Evolutionary conservation across 2,113 vertebrate species (phyloP), one percentile per base, ranked within the genome.

Genomic region (Poicephalus meyeri): DNA sequence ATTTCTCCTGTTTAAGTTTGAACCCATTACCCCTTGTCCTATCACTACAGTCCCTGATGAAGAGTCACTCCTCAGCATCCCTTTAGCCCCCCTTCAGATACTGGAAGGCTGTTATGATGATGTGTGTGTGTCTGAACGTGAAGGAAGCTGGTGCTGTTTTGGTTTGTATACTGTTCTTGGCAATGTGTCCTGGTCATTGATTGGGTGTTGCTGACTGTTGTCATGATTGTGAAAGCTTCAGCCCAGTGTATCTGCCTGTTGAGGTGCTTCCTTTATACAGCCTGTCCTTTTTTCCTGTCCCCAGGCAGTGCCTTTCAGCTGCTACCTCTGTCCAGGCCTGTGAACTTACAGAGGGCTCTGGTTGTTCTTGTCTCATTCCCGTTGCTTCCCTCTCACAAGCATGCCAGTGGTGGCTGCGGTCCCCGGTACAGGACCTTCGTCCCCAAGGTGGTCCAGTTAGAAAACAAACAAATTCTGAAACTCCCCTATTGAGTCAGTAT

Each of bases 391-490:
- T 50, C 21, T 42, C 7, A 4, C 29, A 21, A 9, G 11, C 44
- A 1, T 23, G 35, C 49, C 25, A 4, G 21, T 53, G 20, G 42
- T 71, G 80, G 21, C 76, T 49, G 60, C 31, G 2, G 28, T 63
- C 78, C 39, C 44, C 0, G 1, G 15, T 55, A 25, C 73, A 39
- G 83, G 69, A 90, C 88, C 83, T 96, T 95, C 52, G 49, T 73
- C 83, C 89, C 89, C 64, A 60, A 44, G 37, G 91, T 87, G 87
- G 86, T 96, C 84, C 65, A 47, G 42, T 76, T 87, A 66, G 87
- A 92, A 95, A 95, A 84, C 80, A 92, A 95, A 95, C 92, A 86
- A 74, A 56, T 80, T 25, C 92, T n/a, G 92, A 41, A 95, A 84
- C 21, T 80, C 77, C 24, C 5, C 1, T 68, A 8, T 86, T 0